Conservation (phyloP, 2,113 vertebrate genomes). For the Lophochroa leadbeateri region DNA sequence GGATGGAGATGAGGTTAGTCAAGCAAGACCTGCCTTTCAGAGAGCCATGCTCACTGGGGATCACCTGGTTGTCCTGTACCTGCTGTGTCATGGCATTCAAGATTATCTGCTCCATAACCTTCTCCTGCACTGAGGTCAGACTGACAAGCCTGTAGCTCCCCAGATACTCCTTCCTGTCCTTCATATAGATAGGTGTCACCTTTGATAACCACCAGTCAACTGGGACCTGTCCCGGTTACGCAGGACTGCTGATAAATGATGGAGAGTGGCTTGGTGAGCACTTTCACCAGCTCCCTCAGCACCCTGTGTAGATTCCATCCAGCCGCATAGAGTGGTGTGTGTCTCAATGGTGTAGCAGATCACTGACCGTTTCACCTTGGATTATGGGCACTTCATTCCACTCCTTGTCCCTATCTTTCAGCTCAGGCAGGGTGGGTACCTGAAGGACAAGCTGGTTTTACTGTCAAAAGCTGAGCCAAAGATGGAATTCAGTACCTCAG, state of each 20-base stretch:
- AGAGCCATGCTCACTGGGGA: no score
- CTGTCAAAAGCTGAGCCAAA: background rate
- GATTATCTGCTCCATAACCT: no score
- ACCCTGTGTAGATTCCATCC: background rate
- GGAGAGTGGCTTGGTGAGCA: background rate
- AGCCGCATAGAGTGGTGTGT: background rate
- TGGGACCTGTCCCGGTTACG: background rate
- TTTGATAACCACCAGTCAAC: no score
- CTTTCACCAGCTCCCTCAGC: background rate
- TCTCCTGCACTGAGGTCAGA: no score
- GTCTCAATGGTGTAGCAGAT: background rate
- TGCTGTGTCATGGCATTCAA: no score
- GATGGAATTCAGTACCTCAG: background rate
- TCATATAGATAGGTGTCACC: no score
- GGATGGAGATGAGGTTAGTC: no score
- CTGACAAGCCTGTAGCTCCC: no score
- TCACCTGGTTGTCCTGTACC: no score
- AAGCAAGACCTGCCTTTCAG: no score
- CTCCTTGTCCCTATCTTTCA: background rate
- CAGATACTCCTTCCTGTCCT: no score
- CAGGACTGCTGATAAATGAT: background rate
- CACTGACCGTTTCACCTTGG: background rate
- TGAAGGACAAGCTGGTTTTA: background rate
- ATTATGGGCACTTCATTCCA: background rate
- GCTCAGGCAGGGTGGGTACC: background rate